Conservation (phyloP, 1,140 invertebrate genomes). For the Mycetomoellerius zeteki region DNA sequence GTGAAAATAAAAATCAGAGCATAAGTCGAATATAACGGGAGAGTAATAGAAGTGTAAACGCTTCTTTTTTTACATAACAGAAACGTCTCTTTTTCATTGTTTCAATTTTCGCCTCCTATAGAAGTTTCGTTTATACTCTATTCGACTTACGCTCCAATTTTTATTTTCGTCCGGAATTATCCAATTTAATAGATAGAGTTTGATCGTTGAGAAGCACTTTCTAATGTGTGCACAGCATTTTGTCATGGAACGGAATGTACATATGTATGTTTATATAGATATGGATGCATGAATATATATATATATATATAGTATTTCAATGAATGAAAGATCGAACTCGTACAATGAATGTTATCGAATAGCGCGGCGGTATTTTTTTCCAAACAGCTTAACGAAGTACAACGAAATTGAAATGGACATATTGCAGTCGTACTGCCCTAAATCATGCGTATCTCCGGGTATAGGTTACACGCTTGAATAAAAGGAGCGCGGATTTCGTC, state of each 20-base stretch:
- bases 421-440: constrained; percentile 47
- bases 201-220: background rate
- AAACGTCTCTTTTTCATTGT: no score
- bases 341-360: constrained; percentile 50
- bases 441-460: constrained; percentile 56
- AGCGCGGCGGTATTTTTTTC: constrained; percentile 21
- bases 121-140: no score
- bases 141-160: no score
- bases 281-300: background rate
- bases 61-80: no score
- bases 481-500: constrained; percentile 45
- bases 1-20: no score
- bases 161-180: no score
- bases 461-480: constrained; percentile 59
- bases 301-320: constrained; percentile 16
- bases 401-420: constrained; percentile 66
- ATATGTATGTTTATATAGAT: background rate
- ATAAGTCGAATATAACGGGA: no score
- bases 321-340: constrained; percentile 43
- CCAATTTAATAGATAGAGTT: no score
- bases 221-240: background rate
- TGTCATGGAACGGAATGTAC: background rate
- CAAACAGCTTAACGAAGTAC: constrained; percentile 58
- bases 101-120: no score
- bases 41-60: no score